Base-by-base conservation (phyloP, 2,113 vertebrate species). In the Calypte anna region DNA sequence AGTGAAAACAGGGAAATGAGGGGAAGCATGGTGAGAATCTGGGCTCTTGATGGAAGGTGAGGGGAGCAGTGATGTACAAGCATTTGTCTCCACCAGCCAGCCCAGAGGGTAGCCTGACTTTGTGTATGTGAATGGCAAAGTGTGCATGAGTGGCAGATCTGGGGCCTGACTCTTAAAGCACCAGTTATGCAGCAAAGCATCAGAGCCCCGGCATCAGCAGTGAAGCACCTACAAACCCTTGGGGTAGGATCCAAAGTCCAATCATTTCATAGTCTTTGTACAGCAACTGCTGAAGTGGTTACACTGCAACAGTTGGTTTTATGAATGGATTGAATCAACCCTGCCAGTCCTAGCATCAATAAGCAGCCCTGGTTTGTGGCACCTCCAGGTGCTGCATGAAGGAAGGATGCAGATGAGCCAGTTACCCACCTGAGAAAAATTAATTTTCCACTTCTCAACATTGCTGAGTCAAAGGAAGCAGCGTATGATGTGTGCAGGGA, bases 391-490 rank as follows among this genome's bases (percentile, higher is more conserved):
- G 59, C 38, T 83, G 18, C 33, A 6, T 3, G 20, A 22, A 67
- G 57, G 50, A 84, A 55, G 38, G 12, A 11, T 43, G 48, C 24
- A 31, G 17, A n/a, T 48, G 12, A 30, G 24, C 38, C 44, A 17
- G 19, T 51, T 36, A 31, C 0, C 0, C 3, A 0, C 8, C 44
- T 55, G 24, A 31, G 40, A 61, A 73, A 85, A 75, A 11, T 51
- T 75, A 0, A 8, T 85, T 85, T 90, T 53, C 53, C 20, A 22
- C 57, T 90, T 79, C 17, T 28, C 2, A 2, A 10, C 13, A 11
- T 36, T 59, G 38, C 59, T 70, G 74, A 86, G 33, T 55, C 22
- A 7, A 55, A 76, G 54, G 27, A 66, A 33, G 21, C 36, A 28
- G 50, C 1, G 3, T 21, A 2, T 1, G 1, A 20, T 2, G 4